Base-by-base conservation (phyloP, 2,113 vertebrate species). In the Poeciliopsis turrubarensis region DNA sequence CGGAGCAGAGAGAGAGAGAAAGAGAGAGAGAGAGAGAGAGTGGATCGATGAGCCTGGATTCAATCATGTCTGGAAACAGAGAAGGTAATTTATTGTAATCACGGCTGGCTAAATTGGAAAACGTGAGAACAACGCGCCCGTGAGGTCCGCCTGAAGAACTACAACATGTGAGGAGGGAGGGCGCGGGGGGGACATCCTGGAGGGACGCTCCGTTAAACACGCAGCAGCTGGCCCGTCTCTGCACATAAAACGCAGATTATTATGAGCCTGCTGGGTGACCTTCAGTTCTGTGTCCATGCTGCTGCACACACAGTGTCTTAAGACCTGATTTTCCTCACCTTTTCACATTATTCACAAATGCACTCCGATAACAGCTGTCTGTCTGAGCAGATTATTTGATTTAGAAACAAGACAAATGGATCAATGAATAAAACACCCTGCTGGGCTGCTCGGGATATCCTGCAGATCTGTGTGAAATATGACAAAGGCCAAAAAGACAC, bases 31-130 rank as follows among this genome's bases (percentile, higher is more conserved):
- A 34, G 44, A 17, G 41, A 64, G 27, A 12, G 60, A 19, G 77
- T 5, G 65, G 85, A 87, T 95, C 92, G 86, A 93, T 95, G 79
- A 61, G 79, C 86, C 61, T 75, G 84, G 89, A 93, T 95, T 89
- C 90, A 93, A 91, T 92, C 90, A 89, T 79, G 90, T 89, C 86
- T 91, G 85, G 79, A 89, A 86, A 91, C 90, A 83, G 86, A 88
- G 86, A 79, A 83, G 80, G 87, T 91, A 83, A 91, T 93, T 93
- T 92, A 87, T 91, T 90, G 88, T 93, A 90, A 92, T 94, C 90
- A 85, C 60, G 4, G 72, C 13, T 6, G 51, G 78, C 72, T 81
- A 81, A 91, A 81, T 57, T 89, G 69, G 84, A 88, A 92, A 90
- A 91, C 84, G 89, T 88, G 92, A 92, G 82, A 89, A 93, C 86